These are phyloP conservation scores for Onthophagus taurus DNA, from an alignment of 1,140 invertebrate species.

Conservation along the genomic window DNA sequence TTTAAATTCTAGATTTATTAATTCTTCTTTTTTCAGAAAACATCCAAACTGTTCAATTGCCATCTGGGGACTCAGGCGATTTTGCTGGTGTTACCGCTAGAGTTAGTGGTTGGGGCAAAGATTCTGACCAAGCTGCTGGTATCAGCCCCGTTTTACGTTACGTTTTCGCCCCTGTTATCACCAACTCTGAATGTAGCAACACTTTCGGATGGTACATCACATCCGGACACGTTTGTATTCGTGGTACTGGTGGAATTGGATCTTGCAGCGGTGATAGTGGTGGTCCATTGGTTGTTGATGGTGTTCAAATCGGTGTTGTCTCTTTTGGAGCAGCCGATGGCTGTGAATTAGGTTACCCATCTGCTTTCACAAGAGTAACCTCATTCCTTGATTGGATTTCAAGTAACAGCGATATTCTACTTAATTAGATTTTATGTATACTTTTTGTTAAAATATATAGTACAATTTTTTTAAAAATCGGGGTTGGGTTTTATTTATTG, in stretches of 20 bases:
- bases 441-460: no score
- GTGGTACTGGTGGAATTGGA: constrained; percentile 29
- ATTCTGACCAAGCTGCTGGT: constrained; percentile 33
- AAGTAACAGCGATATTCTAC: constrained; percentile 39
- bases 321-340: not conserved
- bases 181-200: constrained; percentile 23
- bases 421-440: no score
- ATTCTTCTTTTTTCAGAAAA: constrained; percentile 30
- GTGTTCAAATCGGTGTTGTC: constrained; percentile 12
- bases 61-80: constrained; percentile 32
- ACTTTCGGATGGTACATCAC: constrained; percentile 24
- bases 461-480: no score
- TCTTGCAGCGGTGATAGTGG: constrained; percentile 38
- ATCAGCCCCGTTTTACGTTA: constrained; percentile 21
- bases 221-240: constrained; percentile 37
- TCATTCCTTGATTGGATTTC: constrained; percentile 31
- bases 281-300: constrained; percentile 34
- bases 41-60: constrained; percentile 38
- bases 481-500: no score
- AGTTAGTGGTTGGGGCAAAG: constrained; percentile 39
- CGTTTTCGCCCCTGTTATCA: constrained; percentile 15
- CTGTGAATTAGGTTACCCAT: not conserved
- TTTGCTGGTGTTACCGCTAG: constrained; percentile 36
- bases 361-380: not conserved
- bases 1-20: no score